Evolutionary conservation across 1,140 invertebrate genomes (phyloP), one percentile per base, ranked within the genome.

Genomic region (Grapholita molesta): DNA sequence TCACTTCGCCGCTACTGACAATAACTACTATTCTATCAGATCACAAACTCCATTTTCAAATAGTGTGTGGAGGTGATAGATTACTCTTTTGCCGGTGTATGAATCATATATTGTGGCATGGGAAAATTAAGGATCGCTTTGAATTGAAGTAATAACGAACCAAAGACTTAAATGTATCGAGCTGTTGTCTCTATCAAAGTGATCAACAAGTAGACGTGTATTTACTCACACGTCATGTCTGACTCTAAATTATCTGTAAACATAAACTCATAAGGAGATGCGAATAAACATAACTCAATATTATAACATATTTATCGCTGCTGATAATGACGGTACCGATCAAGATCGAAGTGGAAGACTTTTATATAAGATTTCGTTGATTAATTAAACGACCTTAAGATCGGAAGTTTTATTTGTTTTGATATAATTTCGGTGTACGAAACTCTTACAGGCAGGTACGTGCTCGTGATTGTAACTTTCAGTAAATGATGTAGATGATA

Each of bases 221-320:
- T 28, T 28, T 61, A 61, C 55, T 61, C 55, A 32, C 55, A 28
- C 55, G 55, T 61, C 24, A 30, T 61, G 24, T 55, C 24, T 12
- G 24, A 28, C 55, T 61, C 55, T 61, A 55, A 55, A 23, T 55
- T 55, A 61, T 61, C 55, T 12, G n/a, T 28, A n/a, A 61, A 48
- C 42, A 42, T 42, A 48, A 48, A 48, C 42, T 48, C 42, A 48
- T 48, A 48, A 21, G 18, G 8, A 48, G 42, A 48, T 48, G 42
- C 42, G n/a, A 7, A 4, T 48, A n/a, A 48, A 48, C 18, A 48
- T 48, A 48, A 48, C 42, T 48, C 42, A 21, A 21, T 48, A 48
- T n/a, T 48, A 48, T 18, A 48, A 12, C 11, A 4, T 12, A 42
- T 42, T 5, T 42, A 48, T 18, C 38, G 15, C 38, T 18, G 38